Base-by-base conservation (phyloP, 2,113 vertebrate genomes). In the Proterorhinus semilunaris region DNA sequence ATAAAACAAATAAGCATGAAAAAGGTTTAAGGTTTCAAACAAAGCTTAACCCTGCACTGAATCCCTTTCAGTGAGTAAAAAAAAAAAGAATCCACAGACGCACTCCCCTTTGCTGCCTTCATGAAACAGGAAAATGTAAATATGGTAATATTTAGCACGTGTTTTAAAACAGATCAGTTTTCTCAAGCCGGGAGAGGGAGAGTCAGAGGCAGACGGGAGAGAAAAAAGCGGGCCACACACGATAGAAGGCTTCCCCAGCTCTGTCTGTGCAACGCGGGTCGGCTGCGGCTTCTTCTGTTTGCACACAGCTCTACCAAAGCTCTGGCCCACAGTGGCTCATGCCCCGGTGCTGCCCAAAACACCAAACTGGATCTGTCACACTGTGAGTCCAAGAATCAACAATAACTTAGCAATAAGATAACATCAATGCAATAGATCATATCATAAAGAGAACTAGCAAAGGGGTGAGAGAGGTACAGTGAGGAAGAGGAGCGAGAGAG, bases 1-100 rank as follows among this genome's bases (percentile, higher is more conserved):
- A 94, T 95, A 95, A 98, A 97, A 94, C 91, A 96, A 98, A 98
- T 95, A 96, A 95, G 93, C 94, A 95, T 91, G 93, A 94, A 94
- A 94, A 65, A 65, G 87, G 94, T 95, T 94, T 95, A 92, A 89
- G 85, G 91, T 96, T 96, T 96, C 94, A 93, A 94, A 90, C 94
- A 91, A 90, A 76, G 84, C 86, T 90, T 93, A 84, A 92, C 92
- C 89, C 89, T 83, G 72, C 80, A 68, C 77, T n/a, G n/a, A 82
- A 92, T 95, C 90, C 92, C 93, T 88, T 89, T 87, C 87, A 88
- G 66, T 70, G 70, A 44, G 53, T 36, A 75, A 72, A 81, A 77
- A 50, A n/a, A n/a, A 44, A 72, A 86, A 85, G 85, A 88, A 81
- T 82, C 83, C 69, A 84, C 83, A 90, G 80, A 71, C 79, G 75